Percentiles rank a stretch among this genome's conserved stretches.
These are phyloP conservation scores for Paradisaea rubra DNA, from an alignment of 2,113 vertebrate genomes.

Conservation along the genomic window DNA sequence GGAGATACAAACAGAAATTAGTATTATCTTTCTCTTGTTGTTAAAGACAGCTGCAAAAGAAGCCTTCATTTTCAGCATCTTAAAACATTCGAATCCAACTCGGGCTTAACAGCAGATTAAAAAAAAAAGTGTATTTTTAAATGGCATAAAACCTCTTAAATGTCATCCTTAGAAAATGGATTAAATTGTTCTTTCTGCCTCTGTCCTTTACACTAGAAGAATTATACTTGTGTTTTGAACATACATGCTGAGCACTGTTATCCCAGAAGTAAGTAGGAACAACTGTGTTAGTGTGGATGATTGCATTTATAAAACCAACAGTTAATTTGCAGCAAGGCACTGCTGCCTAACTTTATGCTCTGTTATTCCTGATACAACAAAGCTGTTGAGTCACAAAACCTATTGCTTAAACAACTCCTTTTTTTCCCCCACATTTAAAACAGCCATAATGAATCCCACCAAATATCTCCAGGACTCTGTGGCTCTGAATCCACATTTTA, in stretches of 20 bases:
- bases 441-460: background rate
- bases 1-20: background rate
- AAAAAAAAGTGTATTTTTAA: background rate
- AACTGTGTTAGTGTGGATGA: background rate
- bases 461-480: background rate
- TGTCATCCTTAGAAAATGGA: background rate
- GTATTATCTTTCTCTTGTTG: background rate
- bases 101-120: background rate
- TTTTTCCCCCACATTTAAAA: background rate
- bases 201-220: background rate
- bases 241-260: background rate
- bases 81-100: background rate
- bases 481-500: background rate
- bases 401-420: background rate
- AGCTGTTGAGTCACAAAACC: background rate
- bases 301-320: background rate
- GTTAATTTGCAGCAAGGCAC: background rate
- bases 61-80: background rate
- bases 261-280: background rate
- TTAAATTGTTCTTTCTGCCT: background rate
- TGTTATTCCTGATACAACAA: background rate
- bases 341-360: background rate
- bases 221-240: background rate
- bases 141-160: background rate
- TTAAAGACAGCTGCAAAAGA: background rate